Percentiles rank a stretch among this genome's conserved stretches.
phyloP scores from a whole-genome alignment of 2,113 vertebrate genomes.

The Cyrtonyx montezumae region DNA sequence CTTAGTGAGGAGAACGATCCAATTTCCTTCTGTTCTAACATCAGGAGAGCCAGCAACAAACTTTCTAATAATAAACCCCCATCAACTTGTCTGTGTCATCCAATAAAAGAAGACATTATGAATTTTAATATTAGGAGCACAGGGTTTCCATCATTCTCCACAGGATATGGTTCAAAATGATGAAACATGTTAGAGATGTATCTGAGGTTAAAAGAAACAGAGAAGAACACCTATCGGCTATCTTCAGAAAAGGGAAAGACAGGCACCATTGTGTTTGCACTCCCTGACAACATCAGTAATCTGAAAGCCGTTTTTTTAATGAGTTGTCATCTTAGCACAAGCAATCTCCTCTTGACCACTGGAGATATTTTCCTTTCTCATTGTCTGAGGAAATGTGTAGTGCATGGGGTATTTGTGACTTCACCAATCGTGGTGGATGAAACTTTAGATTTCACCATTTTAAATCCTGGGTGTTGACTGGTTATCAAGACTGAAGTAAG shows the following conservation, averaged over 20 bases:
- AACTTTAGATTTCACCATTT: neutral
- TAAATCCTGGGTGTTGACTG: neutral
- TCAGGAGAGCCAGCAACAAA: neutral
- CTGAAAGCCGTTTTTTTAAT: neutral
- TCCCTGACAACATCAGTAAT: neutral
- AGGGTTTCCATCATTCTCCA: neutral
- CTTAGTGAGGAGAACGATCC: neutral
- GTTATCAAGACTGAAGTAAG: neutral
- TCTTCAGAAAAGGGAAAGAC: neutral
- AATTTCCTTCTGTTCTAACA: neutral
- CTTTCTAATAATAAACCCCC: neutral
- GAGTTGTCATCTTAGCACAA: neutral
- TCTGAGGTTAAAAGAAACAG: neutral
- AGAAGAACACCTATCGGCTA: neutral
- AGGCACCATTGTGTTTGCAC: neutral
- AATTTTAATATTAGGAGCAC: neutral
- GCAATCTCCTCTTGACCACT: neutral
- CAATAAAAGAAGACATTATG: neutral
- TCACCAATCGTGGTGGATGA: too few relatives aligned
- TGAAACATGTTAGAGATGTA: neutral
- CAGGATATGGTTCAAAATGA: neutral
- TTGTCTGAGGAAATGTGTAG: too few relatives aligned
- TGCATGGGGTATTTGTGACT: too few relatives aligned
- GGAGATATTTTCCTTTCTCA: neutral
- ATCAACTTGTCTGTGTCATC: neutral